Evolutionary conservation across 1,140 invertebrate species (phyloP).

Genomic region (Andricus grossulariae): DNA sequence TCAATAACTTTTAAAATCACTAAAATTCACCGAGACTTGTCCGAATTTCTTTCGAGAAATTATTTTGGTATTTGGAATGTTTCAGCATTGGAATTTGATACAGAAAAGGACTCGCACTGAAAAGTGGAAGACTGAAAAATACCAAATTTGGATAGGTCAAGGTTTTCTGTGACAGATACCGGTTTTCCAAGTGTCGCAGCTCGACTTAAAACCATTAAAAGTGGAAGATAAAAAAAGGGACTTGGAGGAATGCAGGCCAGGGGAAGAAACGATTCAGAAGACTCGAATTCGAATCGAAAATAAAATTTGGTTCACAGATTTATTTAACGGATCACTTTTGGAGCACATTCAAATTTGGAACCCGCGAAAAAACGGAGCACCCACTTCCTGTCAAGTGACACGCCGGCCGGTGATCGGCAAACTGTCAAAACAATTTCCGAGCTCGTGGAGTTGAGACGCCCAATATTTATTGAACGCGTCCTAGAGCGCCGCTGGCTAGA

Average conservation of each 20-base stretch:
- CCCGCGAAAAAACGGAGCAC: background rate
- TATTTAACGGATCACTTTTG: too few species aligned
- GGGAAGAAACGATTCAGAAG: too few species aligned
- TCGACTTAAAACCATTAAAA: conserved; percentile 7
- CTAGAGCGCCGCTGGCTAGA: conserved; percentile 20
- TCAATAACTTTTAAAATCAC: too few species aligned
- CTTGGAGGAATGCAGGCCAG: too few species aligned
- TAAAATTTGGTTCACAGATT: too few species aligned
- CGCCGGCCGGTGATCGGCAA: conserved; percentile 41
- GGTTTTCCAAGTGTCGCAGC: background rate
- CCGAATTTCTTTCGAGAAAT: too few species aligned
- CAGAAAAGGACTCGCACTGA: background rate
- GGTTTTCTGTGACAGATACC: conserved; percentile 20
- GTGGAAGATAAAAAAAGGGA: background rate
- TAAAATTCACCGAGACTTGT: too few species aligned
- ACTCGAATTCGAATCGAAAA: too few species aligned
- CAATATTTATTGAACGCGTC: conserved; percentile 49
- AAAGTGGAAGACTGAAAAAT: background rate
- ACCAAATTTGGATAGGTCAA: conserved; percentile 22
- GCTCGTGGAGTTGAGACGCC: conserved; percentile 39
- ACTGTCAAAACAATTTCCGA: conserved; percentile 5
- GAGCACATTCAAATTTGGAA: background rate
- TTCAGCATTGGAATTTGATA: too few species aligned
- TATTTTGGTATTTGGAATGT: too few species aligned
- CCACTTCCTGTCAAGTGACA: conserved; percentile 57